Percentiles rank a stretch among this genome's conserved stretches.
Conservation (phyloP, 2,888 invertebrate genomes). For the Lochmaea crataegi region DNA sequence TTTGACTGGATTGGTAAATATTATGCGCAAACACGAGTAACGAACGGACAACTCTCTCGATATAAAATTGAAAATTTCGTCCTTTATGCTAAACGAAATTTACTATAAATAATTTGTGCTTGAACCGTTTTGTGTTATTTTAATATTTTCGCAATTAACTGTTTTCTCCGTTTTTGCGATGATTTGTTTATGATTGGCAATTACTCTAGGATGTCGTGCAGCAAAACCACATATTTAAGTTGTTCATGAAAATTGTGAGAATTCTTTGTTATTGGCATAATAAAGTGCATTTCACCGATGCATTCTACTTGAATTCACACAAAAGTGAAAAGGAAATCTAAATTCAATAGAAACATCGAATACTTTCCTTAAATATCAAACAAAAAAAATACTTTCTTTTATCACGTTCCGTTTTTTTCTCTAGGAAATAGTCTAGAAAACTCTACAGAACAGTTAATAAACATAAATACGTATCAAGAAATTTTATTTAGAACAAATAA, state of each 20-base stretch:
- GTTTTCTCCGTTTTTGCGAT: background rate
- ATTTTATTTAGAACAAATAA: too few species aligned
- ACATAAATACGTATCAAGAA: background rate
- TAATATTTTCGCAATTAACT: background rate
- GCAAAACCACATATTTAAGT: conserved; percentile 23
- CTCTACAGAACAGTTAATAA: background rate
- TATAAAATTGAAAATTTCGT: too few species aligned
- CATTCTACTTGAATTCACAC: conserved; percentile 36
- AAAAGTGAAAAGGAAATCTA: conserved; percentile 45
- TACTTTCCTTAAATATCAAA: conserved; percentile 40
- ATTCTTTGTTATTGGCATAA: conserved; percentile 22
- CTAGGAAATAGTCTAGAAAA: background rate
- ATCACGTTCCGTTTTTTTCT: conserved; percentile 14
- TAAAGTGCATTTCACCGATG: conserved; percentile 42
- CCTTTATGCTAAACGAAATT: too few species aligned
- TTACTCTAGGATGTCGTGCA: conserved; percentile 12
- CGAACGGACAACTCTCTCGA: too few species aligned
- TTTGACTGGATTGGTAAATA: too few species aligned
- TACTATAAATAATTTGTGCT: too few species aligned
- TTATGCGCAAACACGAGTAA: too few species aligned
- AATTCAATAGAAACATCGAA: conserved; percentile 36
- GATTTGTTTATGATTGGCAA: conserved; percentile 25
- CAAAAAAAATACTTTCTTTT: conserved; percentile 30
- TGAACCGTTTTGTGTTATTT: background rate
- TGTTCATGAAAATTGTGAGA: conserved; percentile 36